Evolutionary conservation across 2,888 invertebrate genomes (phyloP), one percentile per base, ranked within the genome.

Genomic region (Linyphia triangularis): DNA sequence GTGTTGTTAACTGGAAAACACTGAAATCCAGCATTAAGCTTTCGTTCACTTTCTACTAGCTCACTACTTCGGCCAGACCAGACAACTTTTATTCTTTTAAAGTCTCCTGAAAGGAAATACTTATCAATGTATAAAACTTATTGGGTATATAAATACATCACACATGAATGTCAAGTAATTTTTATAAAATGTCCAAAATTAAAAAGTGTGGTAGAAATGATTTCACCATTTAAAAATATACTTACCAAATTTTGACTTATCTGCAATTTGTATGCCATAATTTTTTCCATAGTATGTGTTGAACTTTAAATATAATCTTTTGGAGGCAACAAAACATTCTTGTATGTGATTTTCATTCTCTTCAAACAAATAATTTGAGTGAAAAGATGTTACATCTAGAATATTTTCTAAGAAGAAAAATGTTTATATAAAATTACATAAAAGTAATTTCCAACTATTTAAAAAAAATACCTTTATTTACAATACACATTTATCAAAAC

Each of bases 361-460:
- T 33, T 24, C 67, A 67, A 22, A 79, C 43, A 79, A 22, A 40
- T 79, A 67, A 7, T 67, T 67, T 51, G 24, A 13, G 51, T 79
- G 79, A 24, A 79, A 13, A 6, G 79, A 79, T 51, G 37, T 51
- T 19, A 79, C 28, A 79, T 79, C 67, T 22, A 79, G 19, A 51
- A 79, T 67, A 22, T n/a, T 43, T 67, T 79, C 79, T 79, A 26
- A 19, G 40, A 79, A 19, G 22, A 26, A 77, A 77, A 9, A 51
- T 22, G 10, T 26, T 2, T n/a, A 26, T n/a, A 37, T 10, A 67
- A 67, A 28, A 19, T 9, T 0, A 28, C 22, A 61, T 65, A 22
- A 69, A 16, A 37, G 16, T 37, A 19, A 9, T 3, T n/a, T 19
- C 40, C 1, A n/a, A 6, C 40, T 22, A 69, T 22, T 37, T n/a